Conservation (phyloP, 2,113 vertebrate genomes). For the Edolisoma coerulescens region DNA sequence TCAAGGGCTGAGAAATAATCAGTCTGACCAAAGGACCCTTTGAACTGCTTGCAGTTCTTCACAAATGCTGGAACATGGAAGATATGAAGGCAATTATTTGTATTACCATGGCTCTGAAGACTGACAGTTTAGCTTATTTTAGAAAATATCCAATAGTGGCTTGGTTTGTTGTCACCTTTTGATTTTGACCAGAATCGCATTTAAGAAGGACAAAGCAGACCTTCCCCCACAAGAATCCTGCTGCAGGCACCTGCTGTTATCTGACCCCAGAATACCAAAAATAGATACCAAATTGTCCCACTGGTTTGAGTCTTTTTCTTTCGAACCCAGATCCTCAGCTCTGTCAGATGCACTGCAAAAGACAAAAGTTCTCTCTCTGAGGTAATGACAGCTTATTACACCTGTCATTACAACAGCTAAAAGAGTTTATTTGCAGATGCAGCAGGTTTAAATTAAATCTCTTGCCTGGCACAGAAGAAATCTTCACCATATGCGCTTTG, state of each 20-base stretch:
- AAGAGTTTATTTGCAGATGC: neutral
- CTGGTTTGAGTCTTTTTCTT: neutral
- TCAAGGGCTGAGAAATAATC: neutral
- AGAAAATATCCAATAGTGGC: neutral
- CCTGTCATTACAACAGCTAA: neutral
- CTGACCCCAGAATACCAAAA: neutral
- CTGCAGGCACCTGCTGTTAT: neutral
- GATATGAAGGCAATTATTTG: neutral
- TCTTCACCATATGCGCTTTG: neutral
- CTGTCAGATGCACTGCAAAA: neutral
- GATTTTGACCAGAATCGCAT: neutral
- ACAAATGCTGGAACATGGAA: neutral
- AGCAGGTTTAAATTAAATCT: neutral
- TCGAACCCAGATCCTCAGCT: neutral
- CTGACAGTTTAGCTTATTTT: neutral
- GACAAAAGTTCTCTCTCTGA: neutral
- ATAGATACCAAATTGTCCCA: neutral
- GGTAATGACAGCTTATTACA: neutral
- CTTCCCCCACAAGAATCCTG: neutral
- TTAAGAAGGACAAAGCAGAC: neutral
- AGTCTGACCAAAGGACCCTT: neutral
- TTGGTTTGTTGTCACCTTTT: neutral
- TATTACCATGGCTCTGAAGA: neutral
- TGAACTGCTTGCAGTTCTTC: neutral
- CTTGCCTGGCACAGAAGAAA: neutral